Evolutionary conservation across 2,113 vertebrate genomes (phyloP), one percentile per base, ranked within the genome.

Genomic region (Pangasianodon gigas): DNA sequence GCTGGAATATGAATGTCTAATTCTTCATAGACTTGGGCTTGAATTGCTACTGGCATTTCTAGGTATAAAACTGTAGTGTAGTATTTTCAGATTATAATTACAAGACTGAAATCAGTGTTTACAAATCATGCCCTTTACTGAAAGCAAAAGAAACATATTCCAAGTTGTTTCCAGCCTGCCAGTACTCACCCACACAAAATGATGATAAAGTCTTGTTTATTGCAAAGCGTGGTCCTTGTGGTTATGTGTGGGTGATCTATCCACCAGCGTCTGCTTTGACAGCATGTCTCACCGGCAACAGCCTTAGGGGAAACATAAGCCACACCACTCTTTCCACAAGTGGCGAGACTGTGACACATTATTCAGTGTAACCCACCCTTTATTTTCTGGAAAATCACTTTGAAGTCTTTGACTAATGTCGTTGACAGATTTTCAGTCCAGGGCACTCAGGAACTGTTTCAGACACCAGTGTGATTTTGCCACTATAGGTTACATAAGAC

Each of bases 321-420:
- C 92, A 90, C 87, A 93, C 90, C 92, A 93, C 85, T 92, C 46
- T 41, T 92, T 90, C 94, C 93, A 93, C 93, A 90, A 84, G 89
- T 93, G 95, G 96, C 95, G 94, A 96, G 56, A 93, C 90, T 93
- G 90, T 91, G 81, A 91, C 90, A 93, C 54, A 87, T 54, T 88
- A 80, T 89, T 87, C 83, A 90, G 91, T 93, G 93, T 92, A 90
- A 91, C 62, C 90, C 77, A 91, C 92, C 87, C 58, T 58, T 87
- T 60, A 67, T 88, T 85, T 85, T 77, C 75, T 86, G 71, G 89
- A 89, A 89, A 89, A 87, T 87, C 44, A 14, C 56, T 79, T 79
- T 56, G 67, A 71, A 26, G 44, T 3, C 44, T 83, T 46, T 87
- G 84, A 91, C 44, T 87, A 54, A 89, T 81, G 82, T n/a, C n/a